These are phyloP conservation scores for Porites lutea DNA, from an alignment of 64 coral and sea anemone genomes.

Conservation along the genomic window DNA sequence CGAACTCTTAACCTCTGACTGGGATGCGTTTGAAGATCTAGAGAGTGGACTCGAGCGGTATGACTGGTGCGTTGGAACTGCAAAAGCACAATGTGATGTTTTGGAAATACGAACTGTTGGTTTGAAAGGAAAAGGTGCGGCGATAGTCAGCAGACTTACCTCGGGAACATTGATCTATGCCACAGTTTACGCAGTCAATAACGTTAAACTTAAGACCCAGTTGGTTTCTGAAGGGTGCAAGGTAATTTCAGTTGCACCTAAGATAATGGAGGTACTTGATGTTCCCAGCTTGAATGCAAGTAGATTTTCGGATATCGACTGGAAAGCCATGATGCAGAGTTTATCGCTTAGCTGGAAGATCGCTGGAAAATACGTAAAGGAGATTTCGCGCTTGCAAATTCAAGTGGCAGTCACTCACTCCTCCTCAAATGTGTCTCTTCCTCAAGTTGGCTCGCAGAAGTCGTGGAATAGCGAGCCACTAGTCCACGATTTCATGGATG, in stretches of 20 bases:
- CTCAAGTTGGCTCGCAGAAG: slow-evolving; percentile 17
- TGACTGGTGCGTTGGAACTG: slow-evolving; percentile 86
- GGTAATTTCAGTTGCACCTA: slow-evolving; percentile 72
- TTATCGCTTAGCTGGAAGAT: slow-evolving; percentile 72
- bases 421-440: slow-evolving; percentile 51
- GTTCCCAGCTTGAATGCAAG: slow-evolving; percentile 56
- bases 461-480: slow-evolving; percentile 63
- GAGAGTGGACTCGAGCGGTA: slow-evolving; percentile 74
- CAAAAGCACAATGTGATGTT: slow-evolving; percentile 66
- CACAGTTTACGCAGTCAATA: slow-evolving; percentile 60
- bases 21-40: slow-evolving; percentile 88
- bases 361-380: slow-evolving; percentile 45
- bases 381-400: slow-evolving; percentile 79
- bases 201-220: slow-evolving; percentile 55
- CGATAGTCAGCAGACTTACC: slow-evolving; percentile 51
- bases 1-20: slow-evolving; percentile 74
- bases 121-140: slow-evolving; percentile 37
- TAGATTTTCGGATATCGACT: slow-evolving; percentile 79
- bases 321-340: slow-evolving; percentile 74
- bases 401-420: slow-evolving; percentile 63
- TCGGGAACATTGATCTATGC: slow-evolving; percentile 81
- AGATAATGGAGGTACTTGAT: slow-evolving; percentile 76
- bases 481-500: slow-evolving; percentile 75
- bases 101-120: slow-evolving; percentile 18
- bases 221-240: slow-evolving; percentile 57